These are phyloP conservation scores for Dreissena rostriformis DNA, from an alignment of 1,140 invertebrate species.

Conservation along the genomic window DNA sequence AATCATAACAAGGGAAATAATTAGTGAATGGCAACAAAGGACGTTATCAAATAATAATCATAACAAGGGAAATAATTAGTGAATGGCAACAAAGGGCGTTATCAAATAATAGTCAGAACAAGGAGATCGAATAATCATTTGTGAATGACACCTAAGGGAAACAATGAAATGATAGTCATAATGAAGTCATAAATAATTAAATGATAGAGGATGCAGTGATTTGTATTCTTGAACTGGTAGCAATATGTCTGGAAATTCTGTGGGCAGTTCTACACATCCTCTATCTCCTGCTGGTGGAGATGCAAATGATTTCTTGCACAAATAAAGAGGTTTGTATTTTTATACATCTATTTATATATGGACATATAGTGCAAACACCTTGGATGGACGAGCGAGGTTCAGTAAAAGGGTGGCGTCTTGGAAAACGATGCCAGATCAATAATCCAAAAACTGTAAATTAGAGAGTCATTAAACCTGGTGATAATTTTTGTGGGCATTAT, in stretches of 20 bases:
- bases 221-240: constrained; percentile 20
- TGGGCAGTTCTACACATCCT: constrained; percentile 21
- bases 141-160: too few relatives aligned
- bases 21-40: too few relatives aligned
- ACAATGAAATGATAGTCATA: too few relatives aligned
- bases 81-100: too few relatives aligned
- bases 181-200: too few relatives aligned
- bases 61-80: too few relatives aligned
- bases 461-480: not conserved
- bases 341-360: not conserved
- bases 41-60: too few relatives aligned
- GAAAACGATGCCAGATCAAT: not conserved
- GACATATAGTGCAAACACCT: not conserved
- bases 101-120: too few relatives aligned
- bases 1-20: too few relatives aligned
- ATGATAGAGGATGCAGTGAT: constrained; percentile 48
- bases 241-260: constrained; percentile 41
- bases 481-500: not conserved
- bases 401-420: not conserved
- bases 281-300: constrained; percentile 35
- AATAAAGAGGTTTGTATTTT: constrained; percentile 19
- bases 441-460: not conserved
- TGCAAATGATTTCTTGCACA: constrained; percentile 23
- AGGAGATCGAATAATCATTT: too few relatives aligned
- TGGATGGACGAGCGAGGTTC: not conserved